Evolutionary conservation across 2,113 vertebrate genomes (phyloP), one percentile per base, ranked within the genome.

Genomic region (Lichenostomus cassidix): DNA sequence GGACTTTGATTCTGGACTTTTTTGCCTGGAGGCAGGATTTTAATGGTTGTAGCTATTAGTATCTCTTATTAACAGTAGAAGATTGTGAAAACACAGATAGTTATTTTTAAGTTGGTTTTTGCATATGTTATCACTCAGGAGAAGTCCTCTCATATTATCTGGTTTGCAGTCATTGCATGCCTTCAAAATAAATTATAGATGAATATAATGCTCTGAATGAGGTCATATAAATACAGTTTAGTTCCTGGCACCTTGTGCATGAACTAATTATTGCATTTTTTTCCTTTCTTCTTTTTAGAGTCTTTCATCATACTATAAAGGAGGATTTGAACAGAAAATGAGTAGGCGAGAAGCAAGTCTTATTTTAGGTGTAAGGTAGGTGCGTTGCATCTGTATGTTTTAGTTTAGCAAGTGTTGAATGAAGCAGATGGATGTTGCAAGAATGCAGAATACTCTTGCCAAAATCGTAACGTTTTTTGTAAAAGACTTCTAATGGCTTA

Each of bases 251-350:
- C 78, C 67, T 94, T 56, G 64, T 80, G 46, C 58, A 15, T 94
- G 70, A 50, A 87, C 92, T 98, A 95, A 98, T 96, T 87, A 93
- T 77, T 95, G 96, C 56, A 68, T 89, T 55, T 53, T 53, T 90
- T 81, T 82, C 39, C 74, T 58, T 95, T 96, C 60, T 90, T 83
- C 76, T 53, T 77, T 67, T 44, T 93, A 99, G 99, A 97, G 96
- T 56, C 97, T 99, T 97, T 99, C 98, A 52, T 94, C 98, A 4
- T 99, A 99, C 96, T 99, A 99, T 96, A 99, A 99, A 98, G 99
- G 99, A 95, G 99, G 99, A 95, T 99, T 99, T 98, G 99, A 99
- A 78, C 98, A 98, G 97, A 99, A 99, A 98, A 99, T 99, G 99
- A 99, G 98, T 94, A 98, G 98, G 76, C 97, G 98, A 96, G 99